Conservation (phyloP, 2,888 invertebrate genomes). For the Zygogramma bicolorata region DNA sequence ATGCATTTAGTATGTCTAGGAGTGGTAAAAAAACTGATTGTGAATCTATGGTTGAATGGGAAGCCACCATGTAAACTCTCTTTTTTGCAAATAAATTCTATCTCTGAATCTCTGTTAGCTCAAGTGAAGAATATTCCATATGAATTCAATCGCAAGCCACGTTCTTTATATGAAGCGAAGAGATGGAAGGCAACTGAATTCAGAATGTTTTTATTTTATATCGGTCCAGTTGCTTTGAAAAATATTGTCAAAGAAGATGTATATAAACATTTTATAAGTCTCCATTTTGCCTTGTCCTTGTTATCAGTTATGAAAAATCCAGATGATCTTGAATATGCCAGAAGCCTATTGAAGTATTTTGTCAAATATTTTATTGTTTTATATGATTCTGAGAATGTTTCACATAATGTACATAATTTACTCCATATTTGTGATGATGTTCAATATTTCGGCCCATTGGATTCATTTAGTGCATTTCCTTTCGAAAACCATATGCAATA, state of each 20-base stretch:
- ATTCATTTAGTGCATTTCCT: no score
- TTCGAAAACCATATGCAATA: no score
- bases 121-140: slow-evolving; percentile 21
- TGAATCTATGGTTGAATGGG: no score
- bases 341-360: slow-evolving; percentile 14
- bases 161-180: slow-evolving; percentile 23
- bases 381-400: background rate
- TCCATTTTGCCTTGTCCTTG: slow-evolving; percentile 6
- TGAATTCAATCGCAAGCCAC: slow-evolving; percentile 25
- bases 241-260: slow-evolving; percentile 10
- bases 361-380: slow-evolving; percentile 8
- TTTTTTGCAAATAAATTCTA: slow-evolving; percentile 9
- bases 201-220: no score
- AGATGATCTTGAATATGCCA: slow-evolving; percentile 19
- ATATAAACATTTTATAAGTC: slow-evolving; percentile 17
- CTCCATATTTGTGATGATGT: no score
- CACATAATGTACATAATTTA: no score
- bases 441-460: no score
- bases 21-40: no score
- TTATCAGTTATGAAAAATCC: slow-evolving; percentile 12
- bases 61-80: slow-evolving; percentile 7
- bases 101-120: slow-evolving; percentile 19
- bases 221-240: slow-evolving; percentile 32
- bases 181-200: slow-evolving; percentile 28
- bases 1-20: no score